Conservation (phyloP, 2,113 vertebrate species). For the Dinomys branickii region DNA sequence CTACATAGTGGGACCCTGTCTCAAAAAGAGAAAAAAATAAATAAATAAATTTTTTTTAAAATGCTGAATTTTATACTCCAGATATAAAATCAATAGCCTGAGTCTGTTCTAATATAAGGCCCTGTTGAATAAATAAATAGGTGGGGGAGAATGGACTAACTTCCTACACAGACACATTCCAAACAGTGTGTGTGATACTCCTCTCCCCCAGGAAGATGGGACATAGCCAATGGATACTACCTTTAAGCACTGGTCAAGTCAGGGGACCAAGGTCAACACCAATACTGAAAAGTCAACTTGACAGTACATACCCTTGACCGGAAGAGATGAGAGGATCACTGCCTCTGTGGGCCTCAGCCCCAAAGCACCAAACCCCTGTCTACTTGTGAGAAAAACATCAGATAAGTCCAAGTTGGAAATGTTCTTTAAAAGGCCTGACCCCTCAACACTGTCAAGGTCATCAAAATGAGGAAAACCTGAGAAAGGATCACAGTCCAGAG, state of each 20-base stretch:
- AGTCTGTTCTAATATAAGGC: background rate
- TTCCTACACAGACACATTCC: background rate
- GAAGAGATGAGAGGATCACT: background rate
- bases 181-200: background rate
- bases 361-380: background rate
- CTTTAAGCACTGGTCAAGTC: no score
- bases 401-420: background rate
- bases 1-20: no score
- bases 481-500: background rate
- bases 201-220: background rate
- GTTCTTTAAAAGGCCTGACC: background rate
- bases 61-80: background rate
- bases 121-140: background rate
- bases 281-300: background rate
- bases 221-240: background rate
- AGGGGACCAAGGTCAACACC: background rate
- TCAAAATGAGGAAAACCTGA: background rate
- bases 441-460: background rate
- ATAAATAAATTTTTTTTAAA: no score
- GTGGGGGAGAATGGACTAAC: background rate
- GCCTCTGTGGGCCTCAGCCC: background rate
- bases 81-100: background rate
- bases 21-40: no score
- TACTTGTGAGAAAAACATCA: background rate
- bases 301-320: background rate